phyloP scores from a whole-genome alignment of 2,797 vertebrate species.

The Liasis olivaceus region DNA sequence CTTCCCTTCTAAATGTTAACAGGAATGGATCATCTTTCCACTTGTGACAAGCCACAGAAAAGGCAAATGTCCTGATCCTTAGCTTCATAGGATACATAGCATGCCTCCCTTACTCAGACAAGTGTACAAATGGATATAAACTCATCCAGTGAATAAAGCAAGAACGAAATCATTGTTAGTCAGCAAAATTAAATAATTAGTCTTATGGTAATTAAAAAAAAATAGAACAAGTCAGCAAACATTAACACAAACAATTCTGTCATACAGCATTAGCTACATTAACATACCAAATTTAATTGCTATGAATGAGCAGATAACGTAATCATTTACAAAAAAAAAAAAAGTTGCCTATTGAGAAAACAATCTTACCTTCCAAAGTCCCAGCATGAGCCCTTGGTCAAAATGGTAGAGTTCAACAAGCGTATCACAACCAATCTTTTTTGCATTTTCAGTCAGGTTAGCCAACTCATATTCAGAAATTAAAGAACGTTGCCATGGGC shows the following conservation, averaged over 20 bases:
- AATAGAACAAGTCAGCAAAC: not conserved
- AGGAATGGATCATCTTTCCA: not conserved
- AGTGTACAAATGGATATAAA: not conserved
- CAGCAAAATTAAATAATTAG: not conserved
- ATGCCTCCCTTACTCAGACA: not conserved
- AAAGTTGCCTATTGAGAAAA: not conserved
- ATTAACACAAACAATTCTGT: not conserved
- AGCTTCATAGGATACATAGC: not conserved
- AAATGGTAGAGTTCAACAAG: slow-evolving; percentile 78
- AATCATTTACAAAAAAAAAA: not conserved
- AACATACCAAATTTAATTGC: not conserved
- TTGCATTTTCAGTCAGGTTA: slow-evolving; percentile 58
- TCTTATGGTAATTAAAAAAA: not conserved
- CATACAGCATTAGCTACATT: not conserved
- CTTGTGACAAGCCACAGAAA: not conserved
- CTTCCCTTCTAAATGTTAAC: not conserved
- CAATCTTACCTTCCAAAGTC: slow-evolving; percentile 87
- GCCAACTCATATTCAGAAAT: slow-evolving; percentile 76
- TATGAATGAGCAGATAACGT: not conserved
- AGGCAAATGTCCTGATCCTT: not conserved
- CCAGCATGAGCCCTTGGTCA: slow-evolving; percentile 80
- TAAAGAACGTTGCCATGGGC: slow-evolving; percentile 80
- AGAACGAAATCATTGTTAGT: not conserved
- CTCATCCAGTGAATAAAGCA: not conserved
- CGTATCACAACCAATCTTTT: slow-evolving; percentile 76